Conservation (phyloP, 2,113 vertebrate genomes). For the Solea senegalensis region DNA sequence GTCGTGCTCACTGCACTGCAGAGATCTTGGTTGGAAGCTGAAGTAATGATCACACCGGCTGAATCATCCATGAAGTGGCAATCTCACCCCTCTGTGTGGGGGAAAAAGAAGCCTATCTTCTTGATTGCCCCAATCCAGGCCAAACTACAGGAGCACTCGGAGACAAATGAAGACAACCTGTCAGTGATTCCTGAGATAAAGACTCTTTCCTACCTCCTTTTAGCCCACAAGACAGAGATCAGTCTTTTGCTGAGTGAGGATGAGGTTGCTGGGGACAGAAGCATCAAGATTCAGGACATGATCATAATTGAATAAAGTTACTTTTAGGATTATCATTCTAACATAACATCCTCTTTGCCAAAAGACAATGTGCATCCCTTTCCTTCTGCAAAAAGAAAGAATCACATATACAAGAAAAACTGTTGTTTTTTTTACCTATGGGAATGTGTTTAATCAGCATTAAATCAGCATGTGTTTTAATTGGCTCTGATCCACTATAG, state of each 20-base stretch:
- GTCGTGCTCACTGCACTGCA: slow-evolving; percentile 11
- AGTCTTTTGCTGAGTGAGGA: not conserved
- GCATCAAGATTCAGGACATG: not conserved
- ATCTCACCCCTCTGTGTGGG: slow-evolving; percentile 1
- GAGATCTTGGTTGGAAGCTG: not conserved
- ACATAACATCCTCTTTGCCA: no score
- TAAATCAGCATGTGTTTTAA: no score
- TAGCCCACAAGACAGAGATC: not conserved
- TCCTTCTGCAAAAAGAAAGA: no score
- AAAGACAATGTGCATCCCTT: no score
- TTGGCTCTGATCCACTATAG: no score
- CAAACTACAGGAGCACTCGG: slow-evolving; percentile 12
- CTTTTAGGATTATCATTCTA: not conserved
- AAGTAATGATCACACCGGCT: not conserved
- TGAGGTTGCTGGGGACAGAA: not conserved
- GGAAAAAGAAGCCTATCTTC: not conserved
- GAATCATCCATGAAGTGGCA: slow-evolving; percentile 16
- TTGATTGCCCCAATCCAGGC: slow-evolving; percentile 24
- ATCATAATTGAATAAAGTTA: not conserved
- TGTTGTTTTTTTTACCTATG: no score
- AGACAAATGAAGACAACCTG: not conserved
- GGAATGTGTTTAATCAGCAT: no score
- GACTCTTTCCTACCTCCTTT: not conserved
- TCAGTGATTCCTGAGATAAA: slow-evolving; percentile 12
- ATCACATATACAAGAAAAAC: no score